phyloP scores from a whole-genome alignment of 2,888 invertebrate species.

The Melangyna quadrimaculata region DNA sequence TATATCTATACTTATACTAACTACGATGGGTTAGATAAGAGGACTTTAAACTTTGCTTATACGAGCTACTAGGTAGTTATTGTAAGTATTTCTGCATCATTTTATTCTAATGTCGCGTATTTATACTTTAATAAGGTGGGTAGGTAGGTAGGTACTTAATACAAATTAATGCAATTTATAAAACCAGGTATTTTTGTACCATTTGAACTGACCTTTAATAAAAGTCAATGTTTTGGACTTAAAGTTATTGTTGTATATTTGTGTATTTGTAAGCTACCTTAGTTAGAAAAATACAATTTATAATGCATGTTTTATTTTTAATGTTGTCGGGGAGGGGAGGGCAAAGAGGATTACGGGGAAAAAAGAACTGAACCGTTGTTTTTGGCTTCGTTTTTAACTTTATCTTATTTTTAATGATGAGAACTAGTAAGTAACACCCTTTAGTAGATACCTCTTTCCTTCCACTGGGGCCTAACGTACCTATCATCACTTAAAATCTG shows the following conservation, averaged over 20 bases:
- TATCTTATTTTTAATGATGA: no score
- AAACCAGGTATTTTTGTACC: slow-evolving; percentile 13
- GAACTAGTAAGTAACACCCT: no score
- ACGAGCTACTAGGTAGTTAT: neutral
- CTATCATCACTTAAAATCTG: no score
- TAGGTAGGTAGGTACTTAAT: neutral
- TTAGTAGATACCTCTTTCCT: no score
- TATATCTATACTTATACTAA: neutral
- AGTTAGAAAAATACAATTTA: neutral
- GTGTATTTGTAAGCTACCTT: no score
- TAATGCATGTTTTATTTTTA: no score
- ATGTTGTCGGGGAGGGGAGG: no score
- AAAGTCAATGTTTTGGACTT: slow-evolving; percentile 29
- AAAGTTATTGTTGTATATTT: neutral
- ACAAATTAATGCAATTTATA: slow-evolving; percentile 39
- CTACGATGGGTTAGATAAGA: slow-evolving; percentile 24
- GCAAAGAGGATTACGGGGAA: no score
- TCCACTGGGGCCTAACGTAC: no score
- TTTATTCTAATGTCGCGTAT: neutral
- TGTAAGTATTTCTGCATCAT: neutral
- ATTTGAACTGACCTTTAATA: slow-evolving; percentile 38
- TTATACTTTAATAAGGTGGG: neutral
- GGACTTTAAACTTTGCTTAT: slow-evolving; percentile 40
- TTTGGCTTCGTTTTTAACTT: no score
- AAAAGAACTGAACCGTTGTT: no score